Percentiles rank a stretch among this genome's conserved stretches.
Conservation (phyloP, 2,113 vertebrate genomes). For the Prietella phreatophila region DNA sequence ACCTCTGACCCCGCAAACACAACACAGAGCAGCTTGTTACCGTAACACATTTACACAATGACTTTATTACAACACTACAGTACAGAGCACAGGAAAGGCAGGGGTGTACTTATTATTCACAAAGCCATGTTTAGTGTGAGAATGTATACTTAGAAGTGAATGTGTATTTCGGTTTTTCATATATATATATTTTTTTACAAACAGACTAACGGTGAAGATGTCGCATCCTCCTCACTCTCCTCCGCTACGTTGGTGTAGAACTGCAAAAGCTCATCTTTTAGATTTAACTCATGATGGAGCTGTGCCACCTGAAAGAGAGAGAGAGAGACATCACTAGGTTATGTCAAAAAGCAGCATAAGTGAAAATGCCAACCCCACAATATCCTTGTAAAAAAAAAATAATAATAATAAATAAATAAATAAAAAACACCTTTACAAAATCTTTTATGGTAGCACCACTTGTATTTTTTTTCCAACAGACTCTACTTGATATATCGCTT, state of each 20-base stretch:
- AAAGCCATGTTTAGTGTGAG: neutral
- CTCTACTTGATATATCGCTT: too few species aligned
- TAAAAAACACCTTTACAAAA: too few species aligned
- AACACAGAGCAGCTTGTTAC: slow-evolving; percentile 2
- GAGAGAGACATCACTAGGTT: neutral
- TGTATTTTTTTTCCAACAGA: too few species aligned
- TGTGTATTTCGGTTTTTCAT: neutral
- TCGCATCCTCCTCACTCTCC: slow-evolving; percentile 86
- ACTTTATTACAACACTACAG: neutral
- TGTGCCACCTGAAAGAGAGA: slow-evolving; percentile 82
- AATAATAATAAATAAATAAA: too few species aligned
- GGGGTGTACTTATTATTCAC: neutral
- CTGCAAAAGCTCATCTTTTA: slow-evolving; percentile 97
- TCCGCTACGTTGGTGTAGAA: slow-evolving; percentile 91
- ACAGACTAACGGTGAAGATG: slow-evolving; percentile 84
- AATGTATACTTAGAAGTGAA: neutral
- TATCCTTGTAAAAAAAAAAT: too few species aligned
- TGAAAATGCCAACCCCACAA: too few species aligned
- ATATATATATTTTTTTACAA: neutral
- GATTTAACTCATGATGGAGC: slow-evolving; percentile 91
- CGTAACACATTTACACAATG: neutral
- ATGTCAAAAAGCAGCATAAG: too few species aligned
- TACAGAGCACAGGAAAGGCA: neutral
- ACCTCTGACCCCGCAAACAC: slow-evolving; percentile 65
- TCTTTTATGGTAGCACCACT: too few species aligned